Conservation (phyloP, 2,113 vertebrate species). For the Carettochelys insculpta region DNA sequence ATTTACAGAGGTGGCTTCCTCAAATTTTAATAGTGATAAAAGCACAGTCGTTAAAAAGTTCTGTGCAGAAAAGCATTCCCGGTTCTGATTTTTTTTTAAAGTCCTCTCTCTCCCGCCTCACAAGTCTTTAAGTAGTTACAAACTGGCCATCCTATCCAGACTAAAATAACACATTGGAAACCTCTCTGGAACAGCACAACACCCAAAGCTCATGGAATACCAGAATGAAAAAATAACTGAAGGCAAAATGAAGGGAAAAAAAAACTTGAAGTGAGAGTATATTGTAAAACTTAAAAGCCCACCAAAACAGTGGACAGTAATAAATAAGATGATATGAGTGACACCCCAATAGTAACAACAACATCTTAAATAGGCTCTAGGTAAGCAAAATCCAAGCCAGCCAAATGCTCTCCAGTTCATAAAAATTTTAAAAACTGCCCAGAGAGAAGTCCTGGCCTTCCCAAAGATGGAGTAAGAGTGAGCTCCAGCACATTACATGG, state of each 20-base stretch:
- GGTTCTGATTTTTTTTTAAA: too few relatives aligned
- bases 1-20: neutral
- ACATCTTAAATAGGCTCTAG: slow-evolving; percentile 44
- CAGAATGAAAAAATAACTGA: neutral
- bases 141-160: slow-evolving; percentile 21
- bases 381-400: slow-evolving; percentile 61
- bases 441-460: slow-evolving; percentile 70
- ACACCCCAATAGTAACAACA: slow-evolving; percentile 31
- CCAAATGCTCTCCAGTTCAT: slow-evolving; percentile 79
- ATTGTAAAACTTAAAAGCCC: neutral
- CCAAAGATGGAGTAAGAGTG: slow-evolving; percentile 36
- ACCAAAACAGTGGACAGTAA: neutral
- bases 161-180: slow-evolving; percentile 53
- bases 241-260: neutral
- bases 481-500: slow-evolving; percentile 65
- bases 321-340: slow-evolving; percentile 27
- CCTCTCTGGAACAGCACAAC: neutral
- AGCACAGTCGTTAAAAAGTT: neutral
- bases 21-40: slow-evolving; percentile 7
- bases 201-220: neutral
- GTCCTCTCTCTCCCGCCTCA: neutral
- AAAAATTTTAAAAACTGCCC: slow-evolving; percentile 68
- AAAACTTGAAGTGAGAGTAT: slow-evolving; percentile 10
- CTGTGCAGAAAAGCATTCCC: neutral
- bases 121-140: slow-evolving; percentile 41